Percentiles rank a stretch among this genome's conserved stretches.
Evolutionary conservation across 2,113 vertebrate species (phyloP).

Genomic region (Leptobrachium ailaonicum): DNA sequence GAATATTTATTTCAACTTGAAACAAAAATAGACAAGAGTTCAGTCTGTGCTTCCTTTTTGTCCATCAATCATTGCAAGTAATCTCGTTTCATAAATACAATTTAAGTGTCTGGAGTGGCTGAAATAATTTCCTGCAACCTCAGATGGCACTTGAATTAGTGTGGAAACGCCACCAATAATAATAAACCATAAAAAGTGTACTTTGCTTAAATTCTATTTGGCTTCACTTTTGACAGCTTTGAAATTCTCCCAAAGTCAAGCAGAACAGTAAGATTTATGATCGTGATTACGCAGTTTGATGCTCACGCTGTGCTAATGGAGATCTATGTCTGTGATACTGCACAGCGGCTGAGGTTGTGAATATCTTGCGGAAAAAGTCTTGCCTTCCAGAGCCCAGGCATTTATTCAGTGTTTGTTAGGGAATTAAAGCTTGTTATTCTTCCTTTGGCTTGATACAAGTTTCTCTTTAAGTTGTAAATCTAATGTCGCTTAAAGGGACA

Average conservation of each 20-base stretch:
- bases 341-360: slow-evolving; percentile 38
- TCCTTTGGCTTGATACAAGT: neutral
- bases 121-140: slow-evolving; percentile 46
- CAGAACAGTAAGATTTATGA: slow-evolving; percentile 35
- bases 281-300: slow-evolving; percentile 40
- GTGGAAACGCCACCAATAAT: slow-evolving; percentile 36
- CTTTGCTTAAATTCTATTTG: slow-evolving; percentile 50
- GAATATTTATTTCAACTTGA: slow-evolving; percentile 10
- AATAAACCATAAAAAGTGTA: slow-evolving; percentile 40
- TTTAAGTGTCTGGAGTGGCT: neutral
- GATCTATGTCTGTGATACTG: slow-evolving; percentile 34
- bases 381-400: neutral
- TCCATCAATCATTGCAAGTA: slow-evolving; percentile 24
- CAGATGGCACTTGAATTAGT: slow-evolving; percentile 14
- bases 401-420: slow-evolving; percentile 29
- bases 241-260: slow-evolving; percentile 43
- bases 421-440: neutral
- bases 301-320: slow-evolving; percentile 33
- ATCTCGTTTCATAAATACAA: slow-evolving; percentile 34
- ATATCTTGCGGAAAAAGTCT: slow-evolving; percentile 47
- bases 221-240: slow-evolving; percentile 38
- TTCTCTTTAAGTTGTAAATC: neutral
- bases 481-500: neutral
- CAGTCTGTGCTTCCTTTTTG: slow-evolving; percentile 3
- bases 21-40: neutral